Conservation (phyloP, 2,888 invertebrate species). For the Mermis nigrescens region DNA sequence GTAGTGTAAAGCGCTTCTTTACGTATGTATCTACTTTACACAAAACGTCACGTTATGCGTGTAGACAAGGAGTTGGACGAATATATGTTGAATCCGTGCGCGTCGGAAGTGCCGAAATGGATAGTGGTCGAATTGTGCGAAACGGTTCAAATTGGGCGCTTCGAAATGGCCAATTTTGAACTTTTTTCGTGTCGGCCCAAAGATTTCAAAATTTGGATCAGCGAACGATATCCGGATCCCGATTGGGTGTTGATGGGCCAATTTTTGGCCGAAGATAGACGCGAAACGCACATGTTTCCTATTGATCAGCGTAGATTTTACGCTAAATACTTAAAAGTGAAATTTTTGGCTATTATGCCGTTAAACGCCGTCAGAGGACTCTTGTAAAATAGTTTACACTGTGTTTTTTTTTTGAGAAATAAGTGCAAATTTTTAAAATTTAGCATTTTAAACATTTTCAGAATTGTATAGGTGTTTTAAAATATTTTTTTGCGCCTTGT, state of each 20-base stretch:
- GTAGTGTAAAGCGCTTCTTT: background rate
- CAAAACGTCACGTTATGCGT: background rate
- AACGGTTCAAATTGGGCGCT: constrained; percentile 63
- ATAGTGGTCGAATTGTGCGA: constrained; percentile 94
- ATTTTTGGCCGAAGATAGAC: constrained; percentile 65
- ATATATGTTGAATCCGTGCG: constrained; percentile 87
- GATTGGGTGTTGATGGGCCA: constrained; percentile 77
- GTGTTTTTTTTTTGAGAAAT: too few species aligned
- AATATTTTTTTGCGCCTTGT: too few species aligned
- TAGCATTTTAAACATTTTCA: too few species aligned
- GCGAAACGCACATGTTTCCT: constrained; percentile 65
- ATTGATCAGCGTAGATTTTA: constrained; percentile 55
- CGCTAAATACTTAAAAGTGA: constrained; percentile 64
- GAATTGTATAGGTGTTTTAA: too few species aligned
- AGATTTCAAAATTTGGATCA: constrained; percentile 50
- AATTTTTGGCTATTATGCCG: constrained; percentile 3
- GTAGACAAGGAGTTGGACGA: constrained; percentile 52
- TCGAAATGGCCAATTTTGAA: constrained; percentile 91
- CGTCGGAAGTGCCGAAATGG: constrained; percentile 32
- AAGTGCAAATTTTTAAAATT: too few species aligned
- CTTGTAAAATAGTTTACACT: too few species aligned
- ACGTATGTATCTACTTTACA: background rate
- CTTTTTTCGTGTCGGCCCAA: constrained; percentile 88
- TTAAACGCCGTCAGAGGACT: too few species aligned
- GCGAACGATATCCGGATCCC: constrained; percentile 68